Evolutionary conservation across 2,797 vertebrate species (phyloP), one percentile per base, ranked within the genome.

Genomic region (Phaenicophaeus curvirostris): DNA sequence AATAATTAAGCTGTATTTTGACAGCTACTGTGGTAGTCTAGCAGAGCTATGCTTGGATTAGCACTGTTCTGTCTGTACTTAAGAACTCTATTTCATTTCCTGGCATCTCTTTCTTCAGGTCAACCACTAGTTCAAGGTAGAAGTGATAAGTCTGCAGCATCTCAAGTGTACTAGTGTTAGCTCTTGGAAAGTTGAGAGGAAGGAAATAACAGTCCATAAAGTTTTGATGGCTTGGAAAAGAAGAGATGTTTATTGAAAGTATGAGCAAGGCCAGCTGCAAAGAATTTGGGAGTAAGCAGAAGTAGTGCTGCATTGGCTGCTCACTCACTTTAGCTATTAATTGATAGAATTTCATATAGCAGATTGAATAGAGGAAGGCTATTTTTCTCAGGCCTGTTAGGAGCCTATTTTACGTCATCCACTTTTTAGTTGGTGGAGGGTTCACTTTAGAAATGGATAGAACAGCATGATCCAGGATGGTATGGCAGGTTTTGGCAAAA

Each of bases 141-240:
- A 98, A 98, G 96, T 96, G 97, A 96, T 97, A 98, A 97, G 95
- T 96, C 96, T 96, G 95, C 95, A 97, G 95, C 97, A 93, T 97
- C 98, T 97, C 92, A 81, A 98, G 97, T 97, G 91, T 96, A 78
- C 89, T 81, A 91, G 75, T 83, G 94, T 95, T 95, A 92, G 95
- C 94, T 97, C 97, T 97, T 96, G 90, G 96, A 97, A 98, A 97
- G 97, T 92, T 23, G 1, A 93, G 95, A 97, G 98, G 97, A 98
- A 98, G 98, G 97, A 98, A 98, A 95, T 95, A 74, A 75, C 95
- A 95, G 96, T 94, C 93, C 92, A 97, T 97, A 96, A 97, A 94
- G 91, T 97, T 97, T 97, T 95, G 85, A 96, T 97, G 96, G 94
- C 95, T 96, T 96, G 91, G 94, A 95, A 95, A 94, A 97, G 89